Conservation (phyloP, 2,888 invertebrate species). For the Latrodectus hesperus region DNA sequence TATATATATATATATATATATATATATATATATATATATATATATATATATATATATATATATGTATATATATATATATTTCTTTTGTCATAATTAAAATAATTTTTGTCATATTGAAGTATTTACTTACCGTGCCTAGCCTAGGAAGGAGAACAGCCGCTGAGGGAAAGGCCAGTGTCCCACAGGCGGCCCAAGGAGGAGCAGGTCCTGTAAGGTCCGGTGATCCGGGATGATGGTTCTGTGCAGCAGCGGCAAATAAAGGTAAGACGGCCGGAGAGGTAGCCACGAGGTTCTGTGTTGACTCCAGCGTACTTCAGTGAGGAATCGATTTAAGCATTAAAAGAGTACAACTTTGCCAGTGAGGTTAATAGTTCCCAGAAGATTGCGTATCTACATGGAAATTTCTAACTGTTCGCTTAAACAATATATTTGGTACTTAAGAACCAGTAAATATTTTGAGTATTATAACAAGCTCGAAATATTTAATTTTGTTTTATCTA, state of each 20-base stretch:
- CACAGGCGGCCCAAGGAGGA: conserved; percentile 65
- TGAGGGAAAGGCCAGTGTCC: conserved; percentile 65
- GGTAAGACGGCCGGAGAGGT: conserved; percentile 66
- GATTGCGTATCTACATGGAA: neutral
- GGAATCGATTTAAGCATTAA: conserved; percentile 20
- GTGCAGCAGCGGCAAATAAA: conserved; percentile 35
- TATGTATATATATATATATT: neutral
- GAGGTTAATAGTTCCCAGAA: neutral
- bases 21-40: conserved; percentile 13
- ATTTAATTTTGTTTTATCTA: too few species aligned
- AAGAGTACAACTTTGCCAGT: neutral
- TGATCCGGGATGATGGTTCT: conserved; percentile 62
- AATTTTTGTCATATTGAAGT: neutral
- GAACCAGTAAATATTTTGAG: too few species aligned
- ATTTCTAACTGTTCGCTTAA: neutral
- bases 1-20: neutral
- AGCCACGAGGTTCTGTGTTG: conserved; percentile 67
- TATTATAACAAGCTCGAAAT: too few species aligned
- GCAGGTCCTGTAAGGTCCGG: conserved; percentile 59
- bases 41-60: neutral
- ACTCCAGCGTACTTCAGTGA: conserved; percentile 61
- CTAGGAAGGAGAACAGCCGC: conserved; percentile 62
- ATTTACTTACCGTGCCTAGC: conserved; percentile 62
- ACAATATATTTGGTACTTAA: too few species aligned
- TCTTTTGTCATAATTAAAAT: neutral